phyloP scores from a whole-genome alignment of 2,888 invertebrate genomes.

The Pyrgus malvae region DNA sequence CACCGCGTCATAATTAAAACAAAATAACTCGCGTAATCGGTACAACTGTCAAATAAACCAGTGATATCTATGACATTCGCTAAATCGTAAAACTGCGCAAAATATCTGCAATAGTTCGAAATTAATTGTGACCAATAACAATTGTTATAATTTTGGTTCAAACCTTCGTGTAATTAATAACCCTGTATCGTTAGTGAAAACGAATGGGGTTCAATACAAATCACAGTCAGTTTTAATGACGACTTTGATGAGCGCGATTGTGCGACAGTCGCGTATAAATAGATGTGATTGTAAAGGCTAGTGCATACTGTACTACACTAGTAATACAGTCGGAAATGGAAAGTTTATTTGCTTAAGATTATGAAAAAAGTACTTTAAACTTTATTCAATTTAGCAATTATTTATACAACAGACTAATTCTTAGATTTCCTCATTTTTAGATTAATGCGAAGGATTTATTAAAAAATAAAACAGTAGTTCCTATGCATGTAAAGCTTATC shows the following conservation, averaged over 20 bases:
- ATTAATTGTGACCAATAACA: conserved; percentile 23
- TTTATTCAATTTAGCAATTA: too few relatives aligned
- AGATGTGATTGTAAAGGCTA: conserved; percentile 6
- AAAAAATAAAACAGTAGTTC: too few relatives aligned
- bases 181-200: conserved; percentile 18
- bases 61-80: conserved; percentile 18
- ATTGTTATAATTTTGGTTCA: conserved; percentile 19
- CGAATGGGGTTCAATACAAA: conserved; percentile 16
- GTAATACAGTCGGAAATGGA: too few relatives aligned
- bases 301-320: neutral
- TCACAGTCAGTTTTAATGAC: conserved; percentile 18
- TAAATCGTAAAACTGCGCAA: conserved; percentile 18
- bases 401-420: too few relatives aligned
- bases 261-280: conserved; percentile 14
- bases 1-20: conserved; percentile 22
- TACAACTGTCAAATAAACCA: conserved; percentile 20
- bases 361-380: too few relatives aligned
- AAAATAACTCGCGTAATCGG: conserved; percentile 16
- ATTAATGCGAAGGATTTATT: too few relatives aligned
- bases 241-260: conserved; percentile 22
- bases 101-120: conserved; percentile 20
- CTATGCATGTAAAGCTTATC: too few relatives aligned
- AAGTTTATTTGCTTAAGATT: too few relatives aligned
- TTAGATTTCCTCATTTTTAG: too few relatives aligned
- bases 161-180: conserved; percentile 21